phyloP scores from a whole-genome alignment of 2,888 invertebrate genomes.

The Trissolcus brochymenae region DNA sequence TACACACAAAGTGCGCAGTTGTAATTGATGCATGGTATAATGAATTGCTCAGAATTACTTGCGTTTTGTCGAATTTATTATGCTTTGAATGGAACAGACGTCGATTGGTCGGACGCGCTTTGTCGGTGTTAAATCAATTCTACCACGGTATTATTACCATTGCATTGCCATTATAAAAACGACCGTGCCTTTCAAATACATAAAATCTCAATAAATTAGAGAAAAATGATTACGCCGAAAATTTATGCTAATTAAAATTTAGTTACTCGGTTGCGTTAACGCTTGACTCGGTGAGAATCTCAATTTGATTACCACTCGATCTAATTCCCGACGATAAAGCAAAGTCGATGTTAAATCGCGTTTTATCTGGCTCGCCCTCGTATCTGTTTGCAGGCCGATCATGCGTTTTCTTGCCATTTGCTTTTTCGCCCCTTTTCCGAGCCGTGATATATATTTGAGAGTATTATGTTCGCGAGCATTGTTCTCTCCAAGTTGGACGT shows the following conservation, averaged over 20 bases:
- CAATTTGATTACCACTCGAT: constrained; percentile 31
- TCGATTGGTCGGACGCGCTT: constrained; percentile 32
- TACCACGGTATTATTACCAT: too few relatives aligned
- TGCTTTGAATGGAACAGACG: constrained; percentile 28
- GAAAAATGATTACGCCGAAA: too few relatives aligned
- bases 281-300: constrained; percentile 11
- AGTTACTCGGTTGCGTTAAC: not conserved
- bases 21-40: constrained; percentile 31
- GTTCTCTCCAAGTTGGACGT: constrained; percentile 60
- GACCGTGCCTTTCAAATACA: too few relatives aligned
- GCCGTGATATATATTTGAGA: constrained; percentile 56
- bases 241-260: not conserved
- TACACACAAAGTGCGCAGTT: constrained; percentile 10
- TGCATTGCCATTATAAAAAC: too few relatives aligned
- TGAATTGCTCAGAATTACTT: constrained; percentile 40
- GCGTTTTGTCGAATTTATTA: constrained; percentile 24
- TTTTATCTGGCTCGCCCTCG: constrained; percentile 27
- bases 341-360: constrained; percentile 34
- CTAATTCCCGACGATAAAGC: constrained; percentile 31
- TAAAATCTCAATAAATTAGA: too few relatives aligned
- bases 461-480: constrained; percentile 57
- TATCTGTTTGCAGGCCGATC: constrained; percentile 43
- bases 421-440: constrained; percentile 39
- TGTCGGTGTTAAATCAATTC: constrained; percentile 17
- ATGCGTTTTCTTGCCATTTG: constrained; percentile 29